phyloP scores from a whole-genome alignment of 2,113 vertebrate species.

The Corythaixoides concolor region DNA sequence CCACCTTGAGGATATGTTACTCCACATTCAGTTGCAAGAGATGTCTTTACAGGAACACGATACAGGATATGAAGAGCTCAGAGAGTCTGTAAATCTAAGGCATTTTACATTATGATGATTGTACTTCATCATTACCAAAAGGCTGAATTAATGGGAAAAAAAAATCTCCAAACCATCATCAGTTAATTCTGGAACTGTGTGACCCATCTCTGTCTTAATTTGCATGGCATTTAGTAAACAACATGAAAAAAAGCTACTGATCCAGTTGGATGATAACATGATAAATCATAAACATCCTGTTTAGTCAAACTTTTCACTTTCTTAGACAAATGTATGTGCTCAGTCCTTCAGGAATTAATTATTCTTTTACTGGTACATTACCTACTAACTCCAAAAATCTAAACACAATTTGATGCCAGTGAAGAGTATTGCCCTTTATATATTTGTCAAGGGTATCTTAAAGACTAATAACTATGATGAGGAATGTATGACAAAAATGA shows the following conservation, averaged over 20 bases:
- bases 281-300: slow-evolving; percentile 8
- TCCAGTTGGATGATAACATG: not conserved
- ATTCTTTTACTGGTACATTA: slow-evolving; percentile 28
- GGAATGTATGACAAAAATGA: not conserved
- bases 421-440: slow-evolving; percentile 20
- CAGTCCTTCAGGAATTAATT: slow-evolving; percentile 29
- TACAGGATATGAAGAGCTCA: not conserved
- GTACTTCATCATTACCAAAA: not conserved
- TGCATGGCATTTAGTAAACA: slow-evolving; percentile 28
- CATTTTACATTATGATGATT: not conserved
- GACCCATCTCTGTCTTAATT: not conserved
- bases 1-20: not conserved
- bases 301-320: slow-evolving; percentile 32
- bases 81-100: not conserved
- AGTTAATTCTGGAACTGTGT: not conserved
- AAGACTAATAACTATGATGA: slow-evolving; percentile 16
- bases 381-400: slow-evolving; percentile 5
- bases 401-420: not conserved
- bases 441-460: slow-evolving; percentile 38
- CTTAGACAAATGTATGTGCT: not conserved
- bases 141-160: not conserved
- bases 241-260: not conserved
- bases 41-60: not conserved
- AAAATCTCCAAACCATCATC: not conserved
- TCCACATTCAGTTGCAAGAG: not conserved